A percentile compares a stretch with the other conserved stretches of the same genome.
Conservation (phyloP, 2,113 vertebrate genomes). For the Narcine bancroftii region DNA sequence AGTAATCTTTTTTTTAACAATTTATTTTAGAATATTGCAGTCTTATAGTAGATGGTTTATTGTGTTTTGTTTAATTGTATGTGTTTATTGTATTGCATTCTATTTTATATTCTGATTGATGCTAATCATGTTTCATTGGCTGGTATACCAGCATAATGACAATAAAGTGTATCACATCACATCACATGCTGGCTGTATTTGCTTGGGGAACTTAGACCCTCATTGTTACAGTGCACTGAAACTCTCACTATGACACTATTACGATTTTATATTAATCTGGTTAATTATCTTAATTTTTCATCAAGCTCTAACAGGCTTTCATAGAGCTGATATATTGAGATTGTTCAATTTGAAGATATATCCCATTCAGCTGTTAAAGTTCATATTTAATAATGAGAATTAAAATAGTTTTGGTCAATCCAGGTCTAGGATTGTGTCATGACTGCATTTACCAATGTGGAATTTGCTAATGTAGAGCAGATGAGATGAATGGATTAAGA, state of each 20-base stretch:
- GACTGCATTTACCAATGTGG: neutral
- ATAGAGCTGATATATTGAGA: neutral
- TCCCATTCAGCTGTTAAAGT: too few relatives aligned
- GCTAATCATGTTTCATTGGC: too few relatives aligned
- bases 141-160: too few relatives aligned
- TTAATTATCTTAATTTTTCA: neutral
- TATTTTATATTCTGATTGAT: too few relatives aligned
- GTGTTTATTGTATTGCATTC: too few relatives aligned
- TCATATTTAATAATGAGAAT: too few relatives aligned
- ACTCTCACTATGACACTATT: neutral
- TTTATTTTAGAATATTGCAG: too few relatives aligned
- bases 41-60: too few relatives aligned
- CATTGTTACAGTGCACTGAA: neutral
- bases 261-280: neutral
- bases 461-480: neutral
- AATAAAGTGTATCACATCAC: too few relatives aligned
- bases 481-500: neutral
- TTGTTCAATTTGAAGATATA: neutral
- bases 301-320: neutral
- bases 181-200: neutral
- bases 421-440: neutral
- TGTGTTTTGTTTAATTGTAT: too few relatives aligned
- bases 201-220: neutral
- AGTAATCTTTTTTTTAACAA: too few relatives aligned
- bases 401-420: too few relatives aligned